A percentile compares a stretch with the other conserved stretches of the same genome.
phyloP scores from a whole-genome alignment of 2,113 vertebrate genomes.

The Podilymbus podiceps region DNA sequence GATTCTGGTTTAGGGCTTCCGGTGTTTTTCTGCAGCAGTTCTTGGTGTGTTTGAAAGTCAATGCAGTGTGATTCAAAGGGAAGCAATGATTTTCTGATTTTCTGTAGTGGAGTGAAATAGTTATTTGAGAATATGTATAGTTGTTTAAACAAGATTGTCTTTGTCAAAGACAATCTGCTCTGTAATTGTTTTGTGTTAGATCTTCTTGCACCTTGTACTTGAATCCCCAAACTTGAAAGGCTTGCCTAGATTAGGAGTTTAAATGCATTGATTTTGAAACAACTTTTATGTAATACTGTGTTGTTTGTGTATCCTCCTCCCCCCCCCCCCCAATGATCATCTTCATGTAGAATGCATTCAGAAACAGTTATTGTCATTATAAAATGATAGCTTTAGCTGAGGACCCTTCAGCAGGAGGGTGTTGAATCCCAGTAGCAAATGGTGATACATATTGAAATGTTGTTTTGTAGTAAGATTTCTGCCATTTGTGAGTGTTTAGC shows the following conservation, averaged over 20 bases:
- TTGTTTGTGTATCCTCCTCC: not conserved
- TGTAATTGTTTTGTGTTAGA: not conserved
- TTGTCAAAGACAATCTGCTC: conserved; percentile 19
- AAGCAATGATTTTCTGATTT: not conserved
- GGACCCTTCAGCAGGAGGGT: not conserved
- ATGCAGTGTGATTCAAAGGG: not conserved
- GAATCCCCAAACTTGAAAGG: conserved; percentile 20
- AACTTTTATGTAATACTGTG: not conserved
- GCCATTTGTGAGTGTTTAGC: not conserved
- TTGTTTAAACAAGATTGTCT: conserved; percentile 4
- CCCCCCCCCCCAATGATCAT: accelerated
- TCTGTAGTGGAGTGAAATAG: not conserved
- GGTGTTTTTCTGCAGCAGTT: not conserved
- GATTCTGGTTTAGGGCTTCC: not conserved
- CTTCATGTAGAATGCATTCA: accelerated
- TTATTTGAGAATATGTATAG: not conserved
- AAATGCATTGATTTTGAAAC: conserved; percentile 23
- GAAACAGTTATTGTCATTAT: not conserved
- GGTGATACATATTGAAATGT: not conserved
- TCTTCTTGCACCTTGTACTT: not conserved
- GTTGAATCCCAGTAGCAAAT: not conserved
- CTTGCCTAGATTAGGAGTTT: conserved; percentile 25
- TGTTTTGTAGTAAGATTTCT: not conserved
- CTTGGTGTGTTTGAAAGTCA: not conserved
- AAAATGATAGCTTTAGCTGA: accelerated